phyloP scores from a whole-genome alignment of 2,797 vertebrate species.

The Sylvilagus floridanus region DNA sequence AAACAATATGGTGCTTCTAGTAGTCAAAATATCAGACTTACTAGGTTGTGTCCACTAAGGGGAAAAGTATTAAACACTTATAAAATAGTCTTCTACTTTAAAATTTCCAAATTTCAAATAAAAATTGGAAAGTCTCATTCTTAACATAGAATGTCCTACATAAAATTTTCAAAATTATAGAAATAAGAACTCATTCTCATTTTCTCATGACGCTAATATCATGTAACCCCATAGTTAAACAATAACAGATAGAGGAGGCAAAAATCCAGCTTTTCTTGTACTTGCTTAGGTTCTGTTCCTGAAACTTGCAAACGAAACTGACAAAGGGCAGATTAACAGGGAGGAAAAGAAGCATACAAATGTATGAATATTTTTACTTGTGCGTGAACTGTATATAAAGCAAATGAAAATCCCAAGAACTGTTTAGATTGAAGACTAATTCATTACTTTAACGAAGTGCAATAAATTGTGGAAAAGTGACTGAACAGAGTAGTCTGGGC shows the following conservation, averaged over 20 bases:
- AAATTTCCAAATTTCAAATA: slow-evolving; percentile 1
- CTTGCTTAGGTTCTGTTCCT: not conserved
- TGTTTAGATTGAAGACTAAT: not conserved
- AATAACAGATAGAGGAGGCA: not conserved
- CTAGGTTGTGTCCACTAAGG: not conserved
- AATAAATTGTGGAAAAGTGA: not conserved
- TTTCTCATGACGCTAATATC: not conserved
- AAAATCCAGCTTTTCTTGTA: not conserved
- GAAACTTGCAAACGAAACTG: not conserved
- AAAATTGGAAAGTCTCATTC: not conserved
- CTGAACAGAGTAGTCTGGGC: not conserved
- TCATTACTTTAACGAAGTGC: not conserved
- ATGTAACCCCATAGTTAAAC: not conserved
- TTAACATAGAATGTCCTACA: not conserved
- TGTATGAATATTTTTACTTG: not conserved
- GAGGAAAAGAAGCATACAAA: not conserved
- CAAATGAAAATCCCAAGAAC: not conserved
- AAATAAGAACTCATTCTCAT: not conserved
- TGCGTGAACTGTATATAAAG: not conserved
- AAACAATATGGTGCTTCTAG: not conserved
- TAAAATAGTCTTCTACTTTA: not conserved
- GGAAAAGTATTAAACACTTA: not conserved
- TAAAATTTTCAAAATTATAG: not conserved
- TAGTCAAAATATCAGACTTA: not conserved
- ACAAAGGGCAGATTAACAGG: not conserved